A percentile compares a stretch with the other conserved stretches of the same genome.
Evolutionary conservation across 2,888 invertebrate genomes (phyloP).

Genomic region (Agonopterix arenella): DNA sequence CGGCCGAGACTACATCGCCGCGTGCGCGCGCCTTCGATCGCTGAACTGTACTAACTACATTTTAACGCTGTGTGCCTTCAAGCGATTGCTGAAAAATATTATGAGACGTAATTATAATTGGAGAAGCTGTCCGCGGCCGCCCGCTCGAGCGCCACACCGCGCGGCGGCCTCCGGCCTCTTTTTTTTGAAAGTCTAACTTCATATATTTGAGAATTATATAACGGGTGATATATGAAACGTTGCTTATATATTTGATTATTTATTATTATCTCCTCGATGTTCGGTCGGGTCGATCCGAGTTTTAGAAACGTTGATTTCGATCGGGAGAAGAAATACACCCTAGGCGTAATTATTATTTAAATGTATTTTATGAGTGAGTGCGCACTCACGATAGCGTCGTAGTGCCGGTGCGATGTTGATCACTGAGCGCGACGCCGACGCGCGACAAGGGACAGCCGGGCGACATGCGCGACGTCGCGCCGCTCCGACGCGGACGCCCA

Average conservation of each 20-base stretch:
- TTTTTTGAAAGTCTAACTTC: conserved; percentile 69
- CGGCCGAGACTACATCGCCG: conserved; percentile 46
- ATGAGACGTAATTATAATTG: conserved; percentile 70
- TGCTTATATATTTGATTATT: conserved; percentile 72
- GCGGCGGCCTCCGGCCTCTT: conserved; percentile 53
- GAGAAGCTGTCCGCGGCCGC: conserved; percentile 63
- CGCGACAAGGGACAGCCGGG: conserved; percentile 11
- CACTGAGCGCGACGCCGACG: conserved; percentile 44
- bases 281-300: conserved; percentile 72
- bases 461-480: conserved; percentile 11
- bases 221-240: conserved; percentile 78
- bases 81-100: conserved; percentile 84
- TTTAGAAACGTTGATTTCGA: conserved; percentile 74
- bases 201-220: conserved; percentile 75
- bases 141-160: conserved; percentile 58
- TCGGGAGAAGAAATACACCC: conserved; percentile 76
- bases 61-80: conserved; percentile 88
- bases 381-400: conserved; percentile 64
- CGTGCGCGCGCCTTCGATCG: conserved; percentile 56
- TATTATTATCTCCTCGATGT: conserved; percentile 73
- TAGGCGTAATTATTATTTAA: conserved; percentile 72
- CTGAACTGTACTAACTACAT: conserved; percentile 76
- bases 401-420: conserved; percentile 70
- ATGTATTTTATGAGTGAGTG: conserved; percentile 61
- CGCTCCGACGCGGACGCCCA: conserved; percentile 17